These are phyloP conservation scores for Temnothorax curvispinosus DNA, from an alignment of 1,140 invertebrate genomes.

Conservation along the genomic window DNA sequence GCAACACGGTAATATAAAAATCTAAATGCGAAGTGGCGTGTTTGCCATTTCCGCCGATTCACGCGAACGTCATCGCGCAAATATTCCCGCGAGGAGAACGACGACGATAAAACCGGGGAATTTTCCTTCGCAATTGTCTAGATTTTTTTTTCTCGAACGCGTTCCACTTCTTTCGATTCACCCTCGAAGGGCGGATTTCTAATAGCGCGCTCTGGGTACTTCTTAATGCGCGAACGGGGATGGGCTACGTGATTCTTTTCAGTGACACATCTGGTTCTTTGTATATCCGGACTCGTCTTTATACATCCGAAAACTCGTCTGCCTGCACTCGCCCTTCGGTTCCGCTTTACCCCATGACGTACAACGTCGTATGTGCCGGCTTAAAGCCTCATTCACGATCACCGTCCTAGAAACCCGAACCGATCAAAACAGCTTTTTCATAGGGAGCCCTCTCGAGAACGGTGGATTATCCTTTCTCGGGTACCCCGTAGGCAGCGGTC, in stretches of 20 bases:
- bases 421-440: conserved; percentile 85
- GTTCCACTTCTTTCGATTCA: neutral
- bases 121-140: conserved; percentile 60
- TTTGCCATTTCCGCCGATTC: neutral
- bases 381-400: conserved; percentile 79
- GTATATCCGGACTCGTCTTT: conserved; percentile 40
- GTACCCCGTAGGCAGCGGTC: conserved; percentile 30
- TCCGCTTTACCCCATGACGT: conserved; percentile 18
- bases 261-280: conserved; percentile 71
- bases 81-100: neutral
- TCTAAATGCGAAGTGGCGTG: neutral
- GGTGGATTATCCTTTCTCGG: conserved; percentile 79
- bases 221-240: conserved; percentile 59
- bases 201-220: conserved; percentile 59
- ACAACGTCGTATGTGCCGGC: conserved; percentile 58
- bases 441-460: conserved; percentile 76
- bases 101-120: neutral
- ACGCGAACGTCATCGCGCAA: neutral
- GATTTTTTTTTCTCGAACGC: neutral
- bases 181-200: conserved; percentile 60
- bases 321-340: conserved; percentile 18
- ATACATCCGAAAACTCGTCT: conserved; percentile 49
- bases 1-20: neutral
- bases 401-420: conserved; percentile 83
- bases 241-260: conserved; percentile 60